A percentile compares a stretch with the other conserved stretches of the same genome.
Conservation (phyloP, 2,888 invertebrate genomes). For the Pseudeuparius sepicola region DNA sequence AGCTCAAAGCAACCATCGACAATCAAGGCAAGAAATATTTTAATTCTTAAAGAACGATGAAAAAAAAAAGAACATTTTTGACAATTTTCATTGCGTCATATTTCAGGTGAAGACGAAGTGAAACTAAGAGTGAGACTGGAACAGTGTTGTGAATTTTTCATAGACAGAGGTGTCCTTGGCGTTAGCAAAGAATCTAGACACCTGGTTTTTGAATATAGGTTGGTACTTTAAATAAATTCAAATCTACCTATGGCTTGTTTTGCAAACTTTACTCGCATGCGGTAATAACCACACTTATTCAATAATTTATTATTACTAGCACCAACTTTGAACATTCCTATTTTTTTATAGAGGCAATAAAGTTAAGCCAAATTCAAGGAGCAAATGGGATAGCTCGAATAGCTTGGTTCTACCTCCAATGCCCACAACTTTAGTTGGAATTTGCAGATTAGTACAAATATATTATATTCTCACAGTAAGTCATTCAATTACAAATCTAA, state of each 20-base stretch:
- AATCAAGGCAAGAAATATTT: too few relatives aligned
- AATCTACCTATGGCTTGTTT: too few relatives aligned
- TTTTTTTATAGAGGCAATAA: conserved; percentile 44
- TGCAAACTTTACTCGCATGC: too few relatives aligned
- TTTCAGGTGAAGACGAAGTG: conserved; percentile 36
- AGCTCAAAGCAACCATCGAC: conserved; percentile 58
- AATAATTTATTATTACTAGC: too few relatives aligned
- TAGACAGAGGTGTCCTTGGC: conserved; percentile 63
- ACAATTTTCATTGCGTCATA: too few relatives aligned
- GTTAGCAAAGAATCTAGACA: conserved; percentile 59
- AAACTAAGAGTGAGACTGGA: conserved; percentile 34
- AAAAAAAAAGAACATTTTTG: too few relatives aligned
- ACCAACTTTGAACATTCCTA: background rate
- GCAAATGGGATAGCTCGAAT: conserved; percentile 57
- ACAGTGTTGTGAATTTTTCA: conserved; percentile 65
- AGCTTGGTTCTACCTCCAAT: conserved; percentile 61
- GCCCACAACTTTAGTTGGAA: conserved; percentile 63
- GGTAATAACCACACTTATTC: too few relatives aligned
- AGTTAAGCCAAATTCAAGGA: conserved; percentile 49
- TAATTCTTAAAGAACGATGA: too few relatives aligned
- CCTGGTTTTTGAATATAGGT: conserved; percentile 57
- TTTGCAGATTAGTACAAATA: conserved; percentile 55
- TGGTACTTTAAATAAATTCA: conserved; percentile 17
- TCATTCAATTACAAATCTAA: conserved; percentile 12
- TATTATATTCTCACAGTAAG: conserved; percentile 62